These are phyloP conservation scores for Scarus forsteni DNA, from an alignment of 2,797 vertebrate genomes.

Conservation along the genomic window DNA sequence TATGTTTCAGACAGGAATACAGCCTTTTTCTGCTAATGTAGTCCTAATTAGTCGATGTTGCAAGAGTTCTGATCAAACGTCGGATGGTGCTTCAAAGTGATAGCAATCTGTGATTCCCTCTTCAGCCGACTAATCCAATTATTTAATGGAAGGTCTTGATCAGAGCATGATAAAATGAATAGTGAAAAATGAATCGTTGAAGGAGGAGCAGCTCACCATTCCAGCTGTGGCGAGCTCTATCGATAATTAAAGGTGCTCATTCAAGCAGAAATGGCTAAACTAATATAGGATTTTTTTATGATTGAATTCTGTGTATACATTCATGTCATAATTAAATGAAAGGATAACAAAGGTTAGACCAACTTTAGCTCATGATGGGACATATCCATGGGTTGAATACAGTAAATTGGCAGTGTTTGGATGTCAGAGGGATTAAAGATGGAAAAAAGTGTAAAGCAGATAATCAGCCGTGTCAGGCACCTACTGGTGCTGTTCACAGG, in stretches of 20 bases:
- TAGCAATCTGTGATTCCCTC: slow-evolving; percentile 28
- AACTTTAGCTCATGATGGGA: too few species aligned
- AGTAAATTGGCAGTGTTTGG: too few species aligned
- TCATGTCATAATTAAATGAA: neutral
- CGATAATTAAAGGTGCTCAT: slow-evolving; percentile 16
- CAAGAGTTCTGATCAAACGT: slow-evolving; percentile 16
- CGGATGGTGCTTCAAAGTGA: slow-evolving; percentile 31
- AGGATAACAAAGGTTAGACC: too few species aligned
- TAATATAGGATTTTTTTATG: neutral
- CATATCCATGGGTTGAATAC: too few species aligned
- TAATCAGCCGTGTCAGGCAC: too few species aligned
- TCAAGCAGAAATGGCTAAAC: neutral
- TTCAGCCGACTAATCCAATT: slow-evolving; percentile 46
- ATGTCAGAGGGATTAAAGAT: neutral
- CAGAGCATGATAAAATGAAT: slow-evolving; percentile 11
- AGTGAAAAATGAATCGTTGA: slow-evolving; percentile 3
- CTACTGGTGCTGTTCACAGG: too few species aligned
- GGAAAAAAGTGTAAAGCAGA: neutral
- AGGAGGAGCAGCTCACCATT: slow-evolving; percentile 6
- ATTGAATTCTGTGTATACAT: neutral
- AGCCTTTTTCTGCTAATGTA: slow-evolving; percentile 33
- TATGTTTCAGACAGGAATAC: slow-evolving; percentile 11
- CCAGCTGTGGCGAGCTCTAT: neutral
- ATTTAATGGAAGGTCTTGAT: slow-evolving; percentile 21
- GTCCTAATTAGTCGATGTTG: slow-evolving; percentile 21